A percentile compares a stretch with the other conserved stretches of the same genome.
phyloP scores from a whole-genome alignment of 1,140 invertebrate genomes.

The Aporrectodea caliginosa region DNA sequence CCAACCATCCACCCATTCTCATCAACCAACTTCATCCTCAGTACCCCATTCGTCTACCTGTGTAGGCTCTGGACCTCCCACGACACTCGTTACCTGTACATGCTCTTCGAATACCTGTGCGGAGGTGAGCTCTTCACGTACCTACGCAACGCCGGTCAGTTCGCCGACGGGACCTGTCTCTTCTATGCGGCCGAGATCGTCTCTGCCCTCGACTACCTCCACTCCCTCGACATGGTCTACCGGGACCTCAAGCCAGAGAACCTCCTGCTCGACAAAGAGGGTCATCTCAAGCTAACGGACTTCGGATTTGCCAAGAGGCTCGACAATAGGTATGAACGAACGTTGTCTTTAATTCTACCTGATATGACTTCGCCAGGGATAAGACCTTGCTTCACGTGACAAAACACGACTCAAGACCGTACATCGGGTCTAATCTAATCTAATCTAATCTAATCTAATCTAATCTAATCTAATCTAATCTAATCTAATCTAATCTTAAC shows the following conservation, averaged over 20 bases:
- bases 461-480: no score
- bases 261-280: conserved; percentile 89
- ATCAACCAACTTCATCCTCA: not conserved
- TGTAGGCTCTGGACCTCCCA: conserved; percentile 87
- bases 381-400: no score
- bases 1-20: not conserved
- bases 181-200: conserved; percentile 95
- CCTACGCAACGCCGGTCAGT: conserved; percentile 75
- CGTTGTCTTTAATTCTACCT: no score
- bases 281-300: conserved; percentile 97
- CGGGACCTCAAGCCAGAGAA: conserved; percentile 99
- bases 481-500: no score
- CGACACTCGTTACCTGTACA: conserved; percentile 85
- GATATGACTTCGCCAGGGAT: no score
- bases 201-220: conserved; percentile 86
- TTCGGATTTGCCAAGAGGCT: conserved; percentile 98
- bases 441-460: no score
- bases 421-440: no score
- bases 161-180: conserved; percentile 65
- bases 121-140: conserved; percentile 99
- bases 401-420: no score
- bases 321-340: conserved; percentile 84
- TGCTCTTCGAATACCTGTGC: conserved; percentile 96
- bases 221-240: conserved; percentile 58
- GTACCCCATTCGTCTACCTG: conserved; percentile 51